Percentiles rank a stretch among this genome's conserved stretches.
These are phyloP conservation scores for Phataginus tetradactyla DNA, from an alignment of 2,797 vertebrate species.

Conservation along the genomic window DNA sequence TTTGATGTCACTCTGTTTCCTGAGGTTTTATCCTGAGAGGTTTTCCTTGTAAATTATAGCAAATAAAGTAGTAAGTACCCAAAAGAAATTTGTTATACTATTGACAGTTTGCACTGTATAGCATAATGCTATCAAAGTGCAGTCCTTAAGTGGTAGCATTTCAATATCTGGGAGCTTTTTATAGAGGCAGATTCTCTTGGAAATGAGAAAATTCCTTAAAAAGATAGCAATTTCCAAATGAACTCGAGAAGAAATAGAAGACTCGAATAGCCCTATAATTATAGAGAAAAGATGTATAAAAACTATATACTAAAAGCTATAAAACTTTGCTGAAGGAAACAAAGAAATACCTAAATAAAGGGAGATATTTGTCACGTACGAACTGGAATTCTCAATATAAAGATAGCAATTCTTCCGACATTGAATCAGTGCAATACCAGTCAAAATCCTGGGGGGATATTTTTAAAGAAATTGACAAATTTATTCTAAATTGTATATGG, in stretches of 20 bases:
- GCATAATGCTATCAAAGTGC: background rate
- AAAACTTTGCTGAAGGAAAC: background rate
- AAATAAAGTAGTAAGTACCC: conserved; percentile 30
- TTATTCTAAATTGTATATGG: background rate
- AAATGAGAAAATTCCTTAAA: background rate
- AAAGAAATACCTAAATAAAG: background rate
- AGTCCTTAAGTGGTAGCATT: background rate
- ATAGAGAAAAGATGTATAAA: background rate
- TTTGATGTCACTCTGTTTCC: background rate
- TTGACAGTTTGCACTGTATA: background rate
- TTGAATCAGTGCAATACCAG: background rate
- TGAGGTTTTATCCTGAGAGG: background rate
- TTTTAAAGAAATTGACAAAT: background rate
- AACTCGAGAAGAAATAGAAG: conserved; percentile 23
- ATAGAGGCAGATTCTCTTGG: background rate
- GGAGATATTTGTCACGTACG: background rate
- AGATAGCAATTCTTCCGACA: background rate
- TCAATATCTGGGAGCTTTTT: background rate
- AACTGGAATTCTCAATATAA: background rate
- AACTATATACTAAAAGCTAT: background rate
- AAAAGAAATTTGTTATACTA: background rate
- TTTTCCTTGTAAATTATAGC: conserved; percentile 19
- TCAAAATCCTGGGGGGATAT: background rate
- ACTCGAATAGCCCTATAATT: background rate
- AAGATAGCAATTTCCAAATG: background rate